These are phyloP conservation scores for Phaedon cochleariae DNA, from an alignment of 2,888 invertebrate species.

Conservation along the genomic window DNA sequence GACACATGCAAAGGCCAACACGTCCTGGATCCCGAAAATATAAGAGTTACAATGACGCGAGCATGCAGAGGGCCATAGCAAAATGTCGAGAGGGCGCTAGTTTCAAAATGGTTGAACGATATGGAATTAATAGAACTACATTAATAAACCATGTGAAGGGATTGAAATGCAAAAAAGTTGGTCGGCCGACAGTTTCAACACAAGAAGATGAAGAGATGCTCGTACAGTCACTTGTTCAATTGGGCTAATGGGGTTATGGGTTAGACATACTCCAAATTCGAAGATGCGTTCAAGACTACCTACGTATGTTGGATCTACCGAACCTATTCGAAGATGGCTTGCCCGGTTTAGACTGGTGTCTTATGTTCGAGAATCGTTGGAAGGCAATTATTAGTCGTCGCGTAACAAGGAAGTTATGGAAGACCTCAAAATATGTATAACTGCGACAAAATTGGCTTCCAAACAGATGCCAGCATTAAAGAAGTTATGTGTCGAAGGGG, in stretches of 20 bases:
- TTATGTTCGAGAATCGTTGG: slow-evolving; percentile 32
- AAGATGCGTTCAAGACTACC: slow-evolving; percentile 30
- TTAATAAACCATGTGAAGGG: slow-evolving; percentile 27
- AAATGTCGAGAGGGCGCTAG: slow-evolving; percentile 12
- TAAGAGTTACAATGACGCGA: slow-evolving; percentile 10
- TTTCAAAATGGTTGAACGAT: slow-evolving; percentile 16
- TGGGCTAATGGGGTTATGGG: slow-evolving; percentile 34
- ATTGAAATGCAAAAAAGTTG: slow-evolving; percentile 32
- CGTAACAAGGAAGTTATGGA: slow-evolving; percentile 24
- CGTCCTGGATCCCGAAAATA: slow-evolving; percentile 5
- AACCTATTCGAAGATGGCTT: slow-evolving; percentile 36
- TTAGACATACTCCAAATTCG: slow-evolving; percentile 29
- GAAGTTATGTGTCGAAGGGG: too few species aligned
- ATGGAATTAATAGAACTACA: slow-evolving; percentile 23
- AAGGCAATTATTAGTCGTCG: slow-evolving; percentile 13
- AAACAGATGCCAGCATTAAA: slow-evolving; percentile 34
- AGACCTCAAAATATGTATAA: slow-evolving; percentile 38
- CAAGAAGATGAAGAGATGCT: slow-evolving; percentile 27
- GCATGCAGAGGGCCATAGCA: slow-evolving; percentile 5
- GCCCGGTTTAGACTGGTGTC: slow-evolving; percentile 35
- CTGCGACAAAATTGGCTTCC: slow-evolving; percentile 33
- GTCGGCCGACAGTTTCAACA: slow-evolving; percentile 24
- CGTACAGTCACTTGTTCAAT: slow-evolving; percentile 28
- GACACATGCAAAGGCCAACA: neutral
- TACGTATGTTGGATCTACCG: slow-evolving; percentile 22